Conservation (phyloP, 2,797 vertebrate species). For the Pygocentrus nattereri region DNA sequence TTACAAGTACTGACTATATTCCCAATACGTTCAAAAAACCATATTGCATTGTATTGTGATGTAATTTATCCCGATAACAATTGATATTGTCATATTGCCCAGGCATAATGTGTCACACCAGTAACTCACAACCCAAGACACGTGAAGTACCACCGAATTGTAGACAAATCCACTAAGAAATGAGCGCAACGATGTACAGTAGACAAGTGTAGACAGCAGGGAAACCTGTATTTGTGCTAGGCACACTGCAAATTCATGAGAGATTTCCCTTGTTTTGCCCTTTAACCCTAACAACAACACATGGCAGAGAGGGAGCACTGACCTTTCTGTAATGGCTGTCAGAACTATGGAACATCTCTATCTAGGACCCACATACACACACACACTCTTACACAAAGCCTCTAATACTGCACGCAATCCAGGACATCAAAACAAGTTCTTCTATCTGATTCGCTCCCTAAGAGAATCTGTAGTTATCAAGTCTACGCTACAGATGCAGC, state of each 20-base stretch:
- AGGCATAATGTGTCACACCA: no score
- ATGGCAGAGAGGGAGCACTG: not conserved
- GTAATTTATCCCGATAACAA: no score
- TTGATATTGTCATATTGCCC: no score
- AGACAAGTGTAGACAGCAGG: not conserved
- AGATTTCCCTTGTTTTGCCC: not conserved
- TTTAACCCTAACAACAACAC: not conserved
- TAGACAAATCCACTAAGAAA: not conserved
- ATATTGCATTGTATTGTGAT: no score
- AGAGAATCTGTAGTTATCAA: not conserved
- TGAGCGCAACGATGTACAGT: not conserved
- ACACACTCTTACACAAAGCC: constrained; percentile 3
- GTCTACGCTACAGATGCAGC: not conserved
- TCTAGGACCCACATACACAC: not conserved
- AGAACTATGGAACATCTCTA: not conserved
- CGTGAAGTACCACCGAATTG: no score
- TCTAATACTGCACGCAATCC: not conserved
- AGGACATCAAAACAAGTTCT: not conserved
- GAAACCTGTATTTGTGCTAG: not conserved
- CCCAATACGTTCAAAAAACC: no score
- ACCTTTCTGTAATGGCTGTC: constrained; percentile 7
- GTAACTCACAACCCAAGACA: no score
- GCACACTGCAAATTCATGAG: not conserved
- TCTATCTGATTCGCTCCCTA: not conserved
- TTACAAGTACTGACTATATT: no score